Evolutionary conservation across 2,888 invertebrate genomes (phyloP).

Genomic region (Scaptomyza caliginosa): DNA sequence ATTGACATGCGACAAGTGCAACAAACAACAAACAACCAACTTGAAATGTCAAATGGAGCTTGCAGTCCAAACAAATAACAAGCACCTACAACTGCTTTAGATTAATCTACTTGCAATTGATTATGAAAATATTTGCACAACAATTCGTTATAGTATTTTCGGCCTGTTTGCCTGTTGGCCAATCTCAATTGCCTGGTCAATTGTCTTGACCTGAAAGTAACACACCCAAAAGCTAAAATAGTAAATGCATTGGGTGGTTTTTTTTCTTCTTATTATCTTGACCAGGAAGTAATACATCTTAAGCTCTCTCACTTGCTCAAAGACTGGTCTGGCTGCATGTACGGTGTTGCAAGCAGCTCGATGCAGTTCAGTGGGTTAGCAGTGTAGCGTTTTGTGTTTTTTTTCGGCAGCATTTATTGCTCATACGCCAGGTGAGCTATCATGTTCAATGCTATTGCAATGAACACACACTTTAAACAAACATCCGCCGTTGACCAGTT

Average conservation of each 20-base stretch:
- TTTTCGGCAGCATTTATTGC: conserved; percentile 1
- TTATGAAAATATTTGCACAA: conserved; percentile 53
- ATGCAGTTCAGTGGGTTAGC: conserved; percentile 70
- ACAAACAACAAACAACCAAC: conserved; percentile 10
- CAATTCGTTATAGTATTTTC: conserved; percentile 25
- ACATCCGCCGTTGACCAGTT: conserved; percentile 64
- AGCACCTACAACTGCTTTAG: neutral
- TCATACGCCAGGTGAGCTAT: conserved; percentile 8
- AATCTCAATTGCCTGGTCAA: conserved; percentile 19
- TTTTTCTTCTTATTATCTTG: conserved; percentile 75
- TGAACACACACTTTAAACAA: conserved; percentile 28
- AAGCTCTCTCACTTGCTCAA: conserved; percentile 1
- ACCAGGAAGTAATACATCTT: conserved; percentile 76
- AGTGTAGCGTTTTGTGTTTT: conserved; percentile 1
- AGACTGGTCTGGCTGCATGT: conserved; percentile 33
- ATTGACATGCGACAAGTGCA: conserved; percentile 54
- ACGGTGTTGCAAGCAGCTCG: conserved; percentile 33
- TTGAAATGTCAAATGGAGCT: conserved; percentile 45
- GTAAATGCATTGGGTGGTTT: conserved; percentile 32
- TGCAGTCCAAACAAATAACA: neutral
- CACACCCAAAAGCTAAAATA: conserved; percentile 38
- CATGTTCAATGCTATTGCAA: conserved; percentile 61
- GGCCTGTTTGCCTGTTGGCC: neutral
- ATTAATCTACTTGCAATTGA: conserved; percentile 39
- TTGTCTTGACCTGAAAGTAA: conserved; percentile 45